Evolutionary conservation across 2,113 vertebrate species (phyloP).

Genomic region (Dipodomys merriami): DNA sequence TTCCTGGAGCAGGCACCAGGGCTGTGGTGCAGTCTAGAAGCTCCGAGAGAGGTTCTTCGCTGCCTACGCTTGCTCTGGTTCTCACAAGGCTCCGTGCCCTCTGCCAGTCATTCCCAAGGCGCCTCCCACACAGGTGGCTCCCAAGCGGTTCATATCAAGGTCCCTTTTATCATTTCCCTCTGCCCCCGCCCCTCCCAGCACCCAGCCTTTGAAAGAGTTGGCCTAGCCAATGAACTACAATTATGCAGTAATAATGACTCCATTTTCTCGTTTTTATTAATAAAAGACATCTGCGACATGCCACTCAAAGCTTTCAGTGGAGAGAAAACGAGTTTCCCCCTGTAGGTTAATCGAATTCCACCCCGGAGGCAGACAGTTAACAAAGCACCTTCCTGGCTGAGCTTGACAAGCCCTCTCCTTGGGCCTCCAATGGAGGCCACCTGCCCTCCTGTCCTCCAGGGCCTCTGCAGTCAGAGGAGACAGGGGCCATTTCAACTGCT

Average conservation of each 20-base stretch:
- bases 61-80: not conserved
- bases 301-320: slow-evolving; percentile 46
- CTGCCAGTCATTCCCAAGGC: not conserved
- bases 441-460: not conserved
- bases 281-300: slow-evolving; percentile 65
- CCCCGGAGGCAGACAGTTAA: slow-evolving; percentile 45
- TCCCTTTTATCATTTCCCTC: slow-evolving; percentile 54
- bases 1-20: not conserved
- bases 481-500: slow-evolving; percentile 20
- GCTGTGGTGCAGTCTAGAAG: not conserved
- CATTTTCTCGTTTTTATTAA: slow-evolving; percentile 77
- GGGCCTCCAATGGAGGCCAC: not conserved
- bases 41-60: not conserved
- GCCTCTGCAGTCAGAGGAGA: not conserved
- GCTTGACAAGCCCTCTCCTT: not conserved
- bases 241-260: slow-evolving; percentile 73
- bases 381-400: not conserved
- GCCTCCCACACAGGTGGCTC: slow-evolving; percentile 56
- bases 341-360: slow-evolving; percentile 58
- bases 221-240: slow-evolving; percentile 70
- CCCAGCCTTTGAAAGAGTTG: slow-evolving; percentile 69
- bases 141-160: slow-evolving; percentile 45
- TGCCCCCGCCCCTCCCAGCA: not conserved
- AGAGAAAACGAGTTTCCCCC: slow-evolving; percentile 42
- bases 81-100: not conserved